Conservation (phyloP, 2,797 vertebrate species). For the Siniperca obscura region DNA sequence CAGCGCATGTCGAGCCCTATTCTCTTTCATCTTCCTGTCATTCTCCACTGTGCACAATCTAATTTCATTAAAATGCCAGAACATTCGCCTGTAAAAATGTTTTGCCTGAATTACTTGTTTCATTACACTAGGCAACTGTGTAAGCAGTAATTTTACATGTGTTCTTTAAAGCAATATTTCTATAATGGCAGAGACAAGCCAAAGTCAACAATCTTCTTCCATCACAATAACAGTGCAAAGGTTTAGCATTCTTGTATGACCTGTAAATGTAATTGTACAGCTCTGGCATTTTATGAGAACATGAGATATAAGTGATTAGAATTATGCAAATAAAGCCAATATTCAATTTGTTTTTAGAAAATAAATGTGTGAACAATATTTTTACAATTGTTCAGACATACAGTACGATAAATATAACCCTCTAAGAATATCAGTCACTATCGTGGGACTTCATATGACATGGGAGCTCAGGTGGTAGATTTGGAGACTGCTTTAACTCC, state of each 20-base stretch:
- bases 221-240: slow-evolving; percentile 28
- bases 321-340: not conserved
- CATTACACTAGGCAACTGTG: not conserved
- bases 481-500: too few species aligned
- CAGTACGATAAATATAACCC: not conserved
- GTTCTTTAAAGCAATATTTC: slow-evolving; percentile 7
- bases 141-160: slow-evolving; percentile 17
- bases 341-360: not conserved
- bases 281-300: not conserved
- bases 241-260: not conserved
- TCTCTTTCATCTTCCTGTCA: slow-evolving; percentile 61
- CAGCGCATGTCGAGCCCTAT: slow-evolving; percentile 44
- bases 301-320: not conserved
- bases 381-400: not conserved
- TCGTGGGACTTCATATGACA: not conserved
- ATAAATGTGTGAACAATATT: not conserved
- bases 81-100: slow-evolving; percentile 3
- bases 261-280: too few species aligned
- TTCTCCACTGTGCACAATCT: slow-evolving; percentile 42
- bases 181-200: not conserved
- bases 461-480: not conserved
- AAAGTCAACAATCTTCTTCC: slow-evolving; percentile 26
- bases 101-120: slow-evolving; percentile 5
- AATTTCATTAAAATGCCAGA: slow-evolving; percentile 43
- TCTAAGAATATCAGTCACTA: not conserved